Base-by-base conservation (phyloP, 1,140 invertebrate species). In the Drosophila fuyamai region DNA sequence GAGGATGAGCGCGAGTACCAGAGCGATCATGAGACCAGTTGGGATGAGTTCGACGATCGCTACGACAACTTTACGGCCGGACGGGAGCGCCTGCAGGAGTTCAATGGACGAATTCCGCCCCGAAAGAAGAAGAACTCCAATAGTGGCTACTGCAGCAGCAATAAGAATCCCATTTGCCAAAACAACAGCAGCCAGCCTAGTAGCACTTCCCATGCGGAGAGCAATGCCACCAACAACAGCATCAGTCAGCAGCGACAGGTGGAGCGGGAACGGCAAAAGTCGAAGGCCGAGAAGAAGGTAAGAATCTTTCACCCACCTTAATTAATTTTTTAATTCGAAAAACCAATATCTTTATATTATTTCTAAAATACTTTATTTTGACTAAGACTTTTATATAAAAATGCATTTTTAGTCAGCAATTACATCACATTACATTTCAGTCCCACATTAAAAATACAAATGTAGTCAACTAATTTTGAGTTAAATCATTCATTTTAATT, bases 11-110 rank as follows among this genome's bases (percentile, higher is more conserved):
- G 91, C 29, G 91, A 92, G 48, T 91, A 84, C 74, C 89, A 85
- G 66, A 92, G 91, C 46, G 91, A 92, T 66, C 91, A 92, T 59
- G 91, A 92, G 77, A 81, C 91, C 72, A 92, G 91, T 75, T 91
- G 91, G 91, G 91, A 92, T 74, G 91, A 92, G 56, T 86, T 91
- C 58, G 90, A 92, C 23, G 91, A 92, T 81, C 91, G 90, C 57
- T 92, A 80, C 63, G 74, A 86, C 46, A 92, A 92, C 66, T 92
- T 88, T 74, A 91, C 83, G 50, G 90, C 90, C 43, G 90, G 85
- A n/a, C 85, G 92, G 5, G 91, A 92, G 57, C 90, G 90, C 40
- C 71, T 92, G 13, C 89, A 92, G 66, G 91, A 92, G 76, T 92
- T 92, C 71, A 90, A 77, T 67, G 92, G 92, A 77, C 85, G 91